Conservation (phyloP, 2,797 vertebrate species). For the Hybognathus amarus region DNA sequence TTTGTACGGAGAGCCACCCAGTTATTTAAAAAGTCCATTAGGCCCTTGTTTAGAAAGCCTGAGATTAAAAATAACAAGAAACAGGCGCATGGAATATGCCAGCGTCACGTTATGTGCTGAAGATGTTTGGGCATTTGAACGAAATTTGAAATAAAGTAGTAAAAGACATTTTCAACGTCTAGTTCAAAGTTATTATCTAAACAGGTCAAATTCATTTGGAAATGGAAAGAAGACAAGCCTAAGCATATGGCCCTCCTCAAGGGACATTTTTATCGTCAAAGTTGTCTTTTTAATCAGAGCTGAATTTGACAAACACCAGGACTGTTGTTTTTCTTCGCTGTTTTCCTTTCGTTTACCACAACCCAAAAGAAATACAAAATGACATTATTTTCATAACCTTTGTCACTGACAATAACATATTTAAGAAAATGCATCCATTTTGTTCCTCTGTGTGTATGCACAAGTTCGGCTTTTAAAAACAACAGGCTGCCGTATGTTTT, state of each 20-base stretch:
- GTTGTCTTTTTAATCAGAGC: conserved; percentile 51
- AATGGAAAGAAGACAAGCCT: conserved; percentile 28
- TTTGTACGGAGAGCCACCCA: conserved; percentile 37
- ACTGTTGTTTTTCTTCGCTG: conserved; percentile 3
- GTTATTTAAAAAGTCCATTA: conserved; percentile 45
- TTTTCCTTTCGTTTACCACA: conserved; percentile 41
- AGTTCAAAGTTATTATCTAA: conserved; percentile 30
- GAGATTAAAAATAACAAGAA: conserved; percentile 42
- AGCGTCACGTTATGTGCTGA: not conserved
- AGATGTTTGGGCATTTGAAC: not conserved
- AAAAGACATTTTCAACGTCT: not conserved
- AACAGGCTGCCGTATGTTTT: not conserved
- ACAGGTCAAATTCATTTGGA: conserved; percentile 6
- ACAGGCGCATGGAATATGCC: not conserved
- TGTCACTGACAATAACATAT: not conserved
- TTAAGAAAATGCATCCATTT: not conserved
- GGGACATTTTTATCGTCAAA: conserved; percentile 49
- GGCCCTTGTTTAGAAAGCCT: conserved; percentile 26
- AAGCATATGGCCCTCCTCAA: conserved; percentile 48
- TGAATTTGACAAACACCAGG: conserved; percentile 52
- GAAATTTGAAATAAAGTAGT: not conserved
- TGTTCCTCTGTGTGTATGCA: not conserved
- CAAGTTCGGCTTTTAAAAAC: not conserved
- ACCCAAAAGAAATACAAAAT: conserved; percentile 31
- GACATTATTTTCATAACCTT: conserved; percentile 23